phyloP scores from a whole-genome alignment of 2,888 invertebrate genomes.

The Andrena bucephala region DNA sequence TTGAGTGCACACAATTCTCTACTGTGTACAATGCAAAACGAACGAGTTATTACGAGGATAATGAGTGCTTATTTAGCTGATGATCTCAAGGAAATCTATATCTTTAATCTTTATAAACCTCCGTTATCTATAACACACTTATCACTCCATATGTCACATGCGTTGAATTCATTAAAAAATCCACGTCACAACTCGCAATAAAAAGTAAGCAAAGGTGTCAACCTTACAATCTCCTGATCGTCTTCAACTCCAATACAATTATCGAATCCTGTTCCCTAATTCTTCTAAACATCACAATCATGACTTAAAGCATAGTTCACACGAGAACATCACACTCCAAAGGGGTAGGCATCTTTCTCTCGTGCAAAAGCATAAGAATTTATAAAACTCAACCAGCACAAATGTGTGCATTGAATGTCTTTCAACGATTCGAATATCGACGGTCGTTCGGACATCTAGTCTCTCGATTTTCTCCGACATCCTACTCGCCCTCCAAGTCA shows the following conservation, averaged over 20 bases:
- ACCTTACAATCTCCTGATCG: not conserved
- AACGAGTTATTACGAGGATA: not conserved
- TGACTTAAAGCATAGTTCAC: too few relatives aligned
- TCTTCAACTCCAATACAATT: not conserved
- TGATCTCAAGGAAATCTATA: too few relatives aligned
- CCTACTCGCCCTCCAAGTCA: not conserved
- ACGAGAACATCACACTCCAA: too few relatives aligned
- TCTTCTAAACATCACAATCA: not conserved
- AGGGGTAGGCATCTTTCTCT: too few relatives aligned
- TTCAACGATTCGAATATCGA: not conserved
- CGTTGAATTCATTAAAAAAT: too few relatives aligned
- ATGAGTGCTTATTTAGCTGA: too few relatives aligned
- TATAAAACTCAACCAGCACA: too few relatives aligned
- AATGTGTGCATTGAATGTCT: too few relatives aligned
- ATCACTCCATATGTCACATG: too few relatives aligned
- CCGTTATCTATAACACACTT: too few relatives aligned
- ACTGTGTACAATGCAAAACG: not conserved
- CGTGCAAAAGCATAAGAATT: too few relatives aligned
- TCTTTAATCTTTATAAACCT: too few relatives aligned
- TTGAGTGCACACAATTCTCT: not conserved
- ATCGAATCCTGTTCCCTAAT: not conserved
- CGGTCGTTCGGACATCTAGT: conserved; percentile 11
- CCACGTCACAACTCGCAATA: not conserved
- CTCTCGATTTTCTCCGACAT: conserved; percentile 6
- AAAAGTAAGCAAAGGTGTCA: not conserved